Base-by-base conservation (phyloP, 2,797 vertebrate genomes). In the Malurus splendens region DNA sequence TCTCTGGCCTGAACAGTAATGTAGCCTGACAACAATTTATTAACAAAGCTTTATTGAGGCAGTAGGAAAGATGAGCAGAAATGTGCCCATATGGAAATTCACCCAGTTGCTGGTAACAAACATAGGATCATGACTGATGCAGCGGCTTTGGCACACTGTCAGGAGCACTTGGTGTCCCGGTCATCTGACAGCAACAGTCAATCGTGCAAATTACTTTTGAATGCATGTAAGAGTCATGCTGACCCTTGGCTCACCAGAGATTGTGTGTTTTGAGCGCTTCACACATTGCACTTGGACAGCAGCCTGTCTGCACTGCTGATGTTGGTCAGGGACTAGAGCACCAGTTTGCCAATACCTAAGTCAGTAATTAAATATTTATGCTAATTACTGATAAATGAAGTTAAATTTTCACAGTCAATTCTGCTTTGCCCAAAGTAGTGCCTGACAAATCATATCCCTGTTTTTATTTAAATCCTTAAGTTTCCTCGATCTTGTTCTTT, bases 281-380 rank as follows among this genome's bases (percentile, higher is more conserved):
- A 41, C 18, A 33, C 7, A 6, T 28, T 47, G 47, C 6, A 12
- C 4, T 18, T 42, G 11, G 28, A 17, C 12, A 65, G 25, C 33
- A 72, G 22, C 19, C 50, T 60, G 11, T 14, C 36, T 39, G 18
- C 2, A 1, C 25, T 70, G 14, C 19, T 0, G 0, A 7, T 47
- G 28, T 14, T 4, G 2, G 17, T 42, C 12, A 55, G n/a, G 14
- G 6, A 10, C 8, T 23, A 78, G 10, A 8, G 6, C 32, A 8
- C 42, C 42, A 33, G 18, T 76, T 87, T 61, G 32, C 13, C 44
- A 75, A 11, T 56, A 67, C 0, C 9, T 60, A 32, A 55, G n/a
- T 24, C 6, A 2, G 2, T 62, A 86, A 67, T 22, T 56, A 60
- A 77, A 44, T 86, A 64, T 42, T 67, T 42, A 38, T 67, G 6